These are phyloP conservation scores for Zoroaster sp. DNA, from an alignment of 53 echinoderm and acorn worm genomes.

Conservation along the genomic window DNA sequence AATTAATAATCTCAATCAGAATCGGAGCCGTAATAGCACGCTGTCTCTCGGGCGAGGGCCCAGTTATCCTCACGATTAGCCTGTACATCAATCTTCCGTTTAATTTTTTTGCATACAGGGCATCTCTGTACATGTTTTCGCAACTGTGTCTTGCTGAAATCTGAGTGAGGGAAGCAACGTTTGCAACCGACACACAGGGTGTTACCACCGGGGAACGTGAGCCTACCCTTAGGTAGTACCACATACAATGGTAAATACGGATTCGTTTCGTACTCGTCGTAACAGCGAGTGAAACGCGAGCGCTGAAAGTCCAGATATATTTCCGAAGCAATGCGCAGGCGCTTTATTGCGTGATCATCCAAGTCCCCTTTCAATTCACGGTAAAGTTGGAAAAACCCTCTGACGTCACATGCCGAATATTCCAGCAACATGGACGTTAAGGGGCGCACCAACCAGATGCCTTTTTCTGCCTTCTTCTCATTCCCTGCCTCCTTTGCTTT, in stretches of 20 bases:
- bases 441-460: not conserved
- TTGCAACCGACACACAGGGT: not conserved
- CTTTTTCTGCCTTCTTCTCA: not conserved
- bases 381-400: conserved; percentile 14
- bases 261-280: conserved; percentile 7
- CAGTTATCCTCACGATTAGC: not conserved
- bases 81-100: not conserved
- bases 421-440: not conserved
- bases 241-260: conserved; percentile 2
- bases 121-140: not conserved
- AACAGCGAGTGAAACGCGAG: not conserved
- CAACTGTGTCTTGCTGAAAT: conserved; percentile 13
- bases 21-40: not conserved
- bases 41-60: not conserved
- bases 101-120: conserved; percentile 2
- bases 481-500: not conserved
- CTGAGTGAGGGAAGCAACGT: not conserved
- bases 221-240: not conserved
- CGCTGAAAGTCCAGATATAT: not conserved
- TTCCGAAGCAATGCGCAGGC: conserved; percentile 11
- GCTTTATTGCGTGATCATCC: not conserved
- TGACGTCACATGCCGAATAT: conserved; percentile 28
- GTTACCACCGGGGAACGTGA: not conserved
- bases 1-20: not conserved
- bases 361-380: not conserved